A percentile compares a stretch with the other conserved stretches of the same genome.
phyloP scores from a whole-genome alignment of 2,797 vertebrate genomes.

The Eutrigla gurnardus region DNA sequence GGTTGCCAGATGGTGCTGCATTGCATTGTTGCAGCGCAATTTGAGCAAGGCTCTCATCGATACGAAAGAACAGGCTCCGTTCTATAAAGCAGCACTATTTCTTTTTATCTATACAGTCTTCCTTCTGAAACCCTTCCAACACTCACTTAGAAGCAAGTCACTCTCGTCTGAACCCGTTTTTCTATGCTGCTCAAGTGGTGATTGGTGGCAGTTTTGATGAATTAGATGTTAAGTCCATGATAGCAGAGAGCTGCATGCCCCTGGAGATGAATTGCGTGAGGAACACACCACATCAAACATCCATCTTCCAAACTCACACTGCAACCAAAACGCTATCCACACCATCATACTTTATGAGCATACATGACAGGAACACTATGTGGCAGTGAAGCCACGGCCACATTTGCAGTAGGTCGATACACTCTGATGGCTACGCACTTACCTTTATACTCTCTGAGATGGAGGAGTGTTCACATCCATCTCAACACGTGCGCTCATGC shows the following conservation, averaged over 20 bases:
- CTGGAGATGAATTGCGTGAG: slow-evolving; percentile 70
- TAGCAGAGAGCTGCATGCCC: slow-evolving; percentile 60
- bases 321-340: slow-evolving; percentile 40
- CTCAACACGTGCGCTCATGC: slow-evolving; percentile 5
- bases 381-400: slow-evolving; percentile 26
- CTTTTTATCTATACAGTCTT: not conserved
- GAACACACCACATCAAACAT: slow-evolving; percentile 54
- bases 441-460: slow-evolving; percentile 12
- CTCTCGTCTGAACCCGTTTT: slow-evolving; percentile 28
- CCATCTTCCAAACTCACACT: slow-evolving; percentile 57
- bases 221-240: slow-evolving; percentile 65
- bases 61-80: not conserved
- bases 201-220: slow-evolving; percentile 61
- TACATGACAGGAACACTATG: slow-evolving; percentile 41
- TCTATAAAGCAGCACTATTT: not conserved
- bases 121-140: not conserved
- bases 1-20: not conserved
- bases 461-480: slow-evolving; percentile 6
- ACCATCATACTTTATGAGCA: slow-evolving; percentile 35
- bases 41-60: not conserved
- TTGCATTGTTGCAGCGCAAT: not conserved
- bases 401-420: slow-evolving; percentile 31
- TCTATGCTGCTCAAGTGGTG: slow-evolving; percentile 43
- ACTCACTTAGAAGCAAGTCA: not conserved
- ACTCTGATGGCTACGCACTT: slow-evolving; percentile 10